A percentile compares a stretch with the other conserved stretches of the same genome.
These are phyloP conservation scores for Sebastes kiyomatsui DNA, from an alignment of 2,797 vertebrate species.

Conservation along the genomic window DNA sequence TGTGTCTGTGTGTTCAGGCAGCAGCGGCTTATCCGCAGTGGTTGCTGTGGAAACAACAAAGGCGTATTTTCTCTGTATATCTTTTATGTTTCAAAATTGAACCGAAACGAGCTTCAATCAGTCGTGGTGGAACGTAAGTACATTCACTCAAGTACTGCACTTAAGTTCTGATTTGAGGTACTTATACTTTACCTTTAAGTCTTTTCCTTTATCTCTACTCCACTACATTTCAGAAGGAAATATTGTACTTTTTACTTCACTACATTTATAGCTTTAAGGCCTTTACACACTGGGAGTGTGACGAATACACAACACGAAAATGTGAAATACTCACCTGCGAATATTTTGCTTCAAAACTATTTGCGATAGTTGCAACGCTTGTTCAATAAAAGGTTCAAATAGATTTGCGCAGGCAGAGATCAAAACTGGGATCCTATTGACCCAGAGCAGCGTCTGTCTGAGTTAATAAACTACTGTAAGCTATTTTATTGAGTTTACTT, in stretches of 20 bases:
- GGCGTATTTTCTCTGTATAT: slow-evolving; percentile 11
- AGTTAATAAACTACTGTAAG: no score
- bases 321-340: neutral
- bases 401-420: no score
- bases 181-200: neutral
- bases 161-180: neutral
- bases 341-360: neutral
- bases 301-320: neutral
- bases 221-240: neutral
- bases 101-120: neutral
- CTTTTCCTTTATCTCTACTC: neutral
- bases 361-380: no score
- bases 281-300: neutral
- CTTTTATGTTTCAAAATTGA: slow-evolving; percentile 2
- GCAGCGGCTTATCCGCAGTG: slow-evolving; percentile 20
- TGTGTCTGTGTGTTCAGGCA: slow-evolving; percentile 8
- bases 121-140: neutral
- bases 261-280: neutral
- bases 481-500: neutral
- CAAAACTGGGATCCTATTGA: no score
- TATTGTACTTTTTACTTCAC: neutral
- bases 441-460: no score
- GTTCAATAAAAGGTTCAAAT: no score
- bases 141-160: neutral
- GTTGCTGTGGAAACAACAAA: slow-evolving; percentile 67